phyloP scores from a whole-genome alignment of 2,113 vertebrate species.

The Opisthocomus hoazin region DNA sequence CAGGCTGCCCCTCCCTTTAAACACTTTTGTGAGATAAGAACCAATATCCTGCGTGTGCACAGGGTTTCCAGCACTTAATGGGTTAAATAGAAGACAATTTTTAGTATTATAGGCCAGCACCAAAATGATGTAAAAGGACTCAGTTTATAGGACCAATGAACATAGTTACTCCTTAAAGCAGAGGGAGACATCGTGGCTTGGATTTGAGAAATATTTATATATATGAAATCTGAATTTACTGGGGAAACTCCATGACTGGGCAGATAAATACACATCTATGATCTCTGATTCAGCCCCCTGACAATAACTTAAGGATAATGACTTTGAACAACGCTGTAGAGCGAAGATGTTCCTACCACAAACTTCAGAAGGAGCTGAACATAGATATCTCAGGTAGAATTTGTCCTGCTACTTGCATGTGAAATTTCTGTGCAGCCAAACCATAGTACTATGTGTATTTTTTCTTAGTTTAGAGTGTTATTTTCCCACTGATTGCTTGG shows the following conservation, averaged over 20 bases:
- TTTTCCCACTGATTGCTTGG: neutral
- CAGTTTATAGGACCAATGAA: neutral
- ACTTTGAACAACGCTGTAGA: neutral
- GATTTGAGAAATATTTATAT: neutral
- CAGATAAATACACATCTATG: neutral
- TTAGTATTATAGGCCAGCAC: neutral
- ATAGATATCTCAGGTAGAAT: neutral
- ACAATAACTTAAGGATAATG: neutral
- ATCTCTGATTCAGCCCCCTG: neutral
- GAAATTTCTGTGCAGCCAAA: neutral
- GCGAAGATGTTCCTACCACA: neutral
- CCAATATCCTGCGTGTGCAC: neutral
- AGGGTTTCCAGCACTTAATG: neutral
- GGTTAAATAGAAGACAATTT: neutral
- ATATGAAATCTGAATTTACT: neutral
- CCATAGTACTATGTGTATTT: neutral
- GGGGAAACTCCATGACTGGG: neutral
- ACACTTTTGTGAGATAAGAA: neutral
- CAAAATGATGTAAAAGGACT: too few species aligned
- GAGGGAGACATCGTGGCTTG: neutral
- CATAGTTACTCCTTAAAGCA: neutral
- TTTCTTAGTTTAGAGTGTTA: neutral
- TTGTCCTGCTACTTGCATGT: neutral
- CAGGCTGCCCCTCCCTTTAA: neutral
- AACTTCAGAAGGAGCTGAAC: neutral